Base-by-base conservation (phyloP, 2,797 vertebrate species). In the Pseudochromis fuscus region DNA sequence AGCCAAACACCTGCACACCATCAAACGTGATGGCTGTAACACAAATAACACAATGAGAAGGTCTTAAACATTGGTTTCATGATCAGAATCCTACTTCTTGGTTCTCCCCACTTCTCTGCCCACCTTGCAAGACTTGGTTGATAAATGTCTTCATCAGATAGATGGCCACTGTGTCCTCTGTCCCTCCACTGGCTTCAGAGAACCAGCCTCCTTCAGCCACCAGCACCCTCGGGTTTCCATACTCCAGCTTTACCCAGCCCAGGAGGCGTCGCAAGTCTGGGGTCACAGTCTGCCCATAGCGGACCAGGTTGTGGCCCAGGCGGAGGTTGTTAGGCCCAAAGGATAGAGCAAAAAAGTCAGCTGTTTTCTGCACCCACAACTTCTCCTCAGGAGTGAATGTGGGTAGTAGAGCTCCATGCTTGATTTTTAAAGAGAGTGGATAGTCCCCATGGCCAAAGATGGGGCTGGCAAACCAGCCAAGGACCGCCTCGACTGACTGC, bases 161-260 rank as follows among this genome's bases (percentile, higher is more conserved):
- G 80, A 99, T 94, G 28, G 93, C 92, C 7, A 95, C 92, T 15
- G 97, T 99, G 72, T 99, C 98, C 68, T 98, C 96, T 15, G 90
- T 96, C 82, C 90, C 94, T 57, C 96, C 94, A 0, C 93, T 90
- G 51, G 92, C 94, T 18, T 96, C 91, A 13, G 96, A 96, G 91
- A 97, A 99, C 98, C 98, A 99, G 56, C 97, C 95, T 7, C 94
- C 98, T 87, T 99, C 98, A 12, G 95, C 90, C 68, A 99, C 94
- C 57, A 98, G 83, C 84, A 99, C 94, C 18, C 44, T 88, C 1
- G 92, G 95, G 78, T 93, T 94, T 28, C 90, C 90, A 30, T 98
- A 99, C 88, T 97, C 95, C 83, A 95, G 52, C 75, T 95, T 96
- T 81, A 99, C 94, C 98, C 97, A 99, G 59, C 92, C 92, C 58